Conservation (phyloP, 2,113 vertebrate genomes). For the Mesoclemmys tuberculata region DNA sequence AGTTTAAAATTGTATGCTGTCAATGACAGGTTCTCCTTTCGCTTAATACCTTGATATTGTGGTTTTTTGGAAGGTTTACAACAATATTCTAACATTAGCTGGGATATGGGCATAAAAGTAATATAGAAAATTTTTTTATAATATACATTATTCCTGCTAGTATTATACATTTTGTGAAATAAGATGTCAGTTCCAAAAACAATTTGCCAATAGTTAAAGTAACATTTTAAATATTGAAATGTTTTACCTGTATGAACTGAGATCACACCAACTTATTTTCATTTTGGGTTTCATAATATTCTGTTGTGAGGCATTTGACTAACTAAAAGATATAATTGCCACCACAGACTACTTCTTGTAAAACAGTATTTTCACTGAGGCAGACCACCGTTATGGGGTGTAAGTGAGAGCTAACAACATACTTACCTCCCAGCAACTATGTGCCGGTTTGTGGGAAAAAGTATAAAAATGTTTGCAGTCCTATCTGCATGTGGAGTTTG, state of each 20-base stretch:
- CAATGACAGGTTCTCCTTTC: conserved; percentile 16
- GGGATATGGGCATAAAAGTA: not conserved
- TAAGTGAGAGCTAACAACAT: not conserved
- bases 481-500: not conserved
- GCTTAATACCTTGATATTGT: conserved; percentile 20
- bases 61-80: not conserved
- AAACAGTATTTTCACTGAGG: not conserved
- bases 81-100: not conserved
- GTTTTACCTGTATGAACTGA: not conserved
- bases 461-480: not conserved
- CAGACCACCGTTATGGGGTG: not conserved
- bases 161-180: not conserved
- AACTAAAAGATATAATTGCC: not conserved
- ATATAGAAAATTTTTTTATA: not conserved
- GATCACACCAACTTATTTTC: not conserved
- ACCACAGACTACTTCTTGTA: not conserved
- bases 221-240: not conserved
- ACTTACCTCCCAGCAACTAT: not conserved
- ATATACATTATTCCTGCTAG: not conserved
- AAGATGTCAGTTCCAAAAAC: not conserved
- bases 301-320: not conserved
- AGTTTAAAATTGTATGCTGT: conserved; percentile 25
- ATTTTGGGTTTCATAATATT: not conserved
- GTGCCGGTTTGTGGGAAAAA: not conserved
- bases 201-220: not conserved